Conservation (phyloP, 2,888 invertebrate species). For the Phanerotoma sp. region DNA sequence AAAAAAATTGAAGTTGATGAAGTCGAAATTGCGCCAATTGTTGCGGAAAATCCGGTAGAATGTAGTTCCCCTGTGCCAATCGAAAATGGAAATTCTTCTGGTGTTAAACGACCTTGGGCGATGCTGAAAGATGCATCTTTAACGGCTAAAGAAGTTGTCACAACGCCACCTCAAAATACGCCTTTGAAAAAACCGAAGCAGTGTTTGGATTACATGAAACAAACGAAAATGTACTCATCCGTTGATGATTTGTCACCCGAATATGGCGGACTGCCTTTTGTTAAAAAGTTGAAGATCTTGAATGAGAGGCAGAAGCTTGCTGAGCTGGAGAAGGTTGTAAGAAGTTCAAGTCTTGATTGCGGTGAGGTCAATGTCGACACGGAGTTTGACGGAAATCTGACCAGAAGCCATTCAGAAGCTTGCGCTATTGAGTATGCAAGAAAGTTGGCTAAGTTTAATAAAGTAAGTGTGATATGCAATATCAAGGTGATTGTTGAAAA, state of each 20-base stretch:
- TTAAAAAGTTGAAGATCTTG: slow-evolving; percentile 84
- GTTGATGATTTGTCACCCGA: slow-evolving; percentile 86
- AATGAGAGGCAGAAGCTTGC: slow-evolving; percentile 86
- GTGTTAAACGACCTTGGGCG: slow-evolving; percentile 70
- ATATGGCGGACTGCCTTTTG: slow-evolving; percentile 82
- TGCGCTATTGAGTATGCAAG: slow-evolving; percentile 68
- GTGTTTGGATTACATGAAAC: slow-evolving; percentile 46
- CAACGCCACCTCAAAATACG: slow-evolving; percentile 43
- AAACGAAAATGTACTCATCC: slow-evolving; percentile 73
- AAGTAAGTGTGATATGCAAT: slow-evolving; percentile 39
- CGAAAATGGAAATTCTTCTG: slow-evolving; percentile 49
- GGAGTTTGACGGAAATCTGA: slow-evolving; percentile 64
- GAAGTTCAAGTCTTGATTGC: slow-evolving; percentile 80
- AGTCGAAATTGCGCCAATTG: slow-evolving; percentile 6
- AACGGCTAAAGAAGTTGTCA: slow-evolving; percentile 35
- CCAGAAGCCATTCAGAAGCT: slow-evolving; percentile 79
- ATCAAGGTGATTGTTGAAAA: too few species aligned
- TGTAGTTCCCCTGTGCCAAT: slow-evolving; percentile 25
- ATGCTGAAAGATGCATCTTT: slow-evolving; percentile 72
- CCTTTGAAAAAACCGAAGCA: slow-evolving; percentile 41
- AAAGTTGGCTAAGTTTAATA: slow-evolving; percentile 51
- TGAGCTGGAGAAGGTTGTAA: slow-evolving; percentile 75
- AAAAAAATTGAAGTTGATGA: slow-evolving; percentile 35
- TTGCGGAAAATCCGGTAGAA: neutral
- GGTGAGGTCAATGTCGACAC: slow-evolving; percentile 64